These are phyloP conservation scores for Aythya fuligula DNA, from an alignment of 2,797 vertebrate genomes.

Conservation along the genomic window DNA sequence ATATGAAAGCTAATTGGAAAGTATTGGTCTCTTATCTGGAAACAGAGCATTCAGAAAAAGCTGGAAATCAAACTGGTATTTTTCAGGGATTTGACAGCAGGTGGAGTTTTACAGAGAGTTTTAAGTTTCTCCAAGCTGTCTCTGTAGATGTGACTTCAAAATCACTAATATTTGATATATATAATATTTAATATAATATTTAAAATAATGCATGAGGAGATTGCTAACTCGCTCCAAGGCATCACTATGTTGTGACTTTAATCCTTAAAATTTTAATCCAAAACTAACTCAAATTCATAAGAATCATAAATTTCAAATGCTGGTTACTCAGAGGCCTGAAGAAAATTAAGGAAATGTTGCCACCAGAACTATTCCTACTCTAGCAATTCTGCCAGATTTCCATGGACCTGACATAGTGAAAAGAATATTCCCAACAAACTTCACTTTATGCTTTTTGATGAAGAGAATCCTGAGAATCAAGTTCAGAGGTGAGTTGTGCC, in stretches of 20 bases:
- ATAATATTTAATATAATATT: too few relatives aligned
- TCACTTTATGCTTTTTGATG: not conserved
- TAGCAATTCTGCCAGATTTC: not conserved
- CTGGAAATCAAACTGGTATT: not conserved
- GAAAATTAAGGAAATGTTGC: not conserved
- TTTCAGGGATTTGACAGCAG: not conserved
- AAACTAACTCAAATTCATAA: not conserved
- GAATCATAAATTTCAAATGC: not conserved
- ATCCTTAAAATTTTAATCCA: not conserved
- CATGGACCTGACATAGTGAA: not conserved
- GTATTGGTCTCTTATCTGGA: not conserved
- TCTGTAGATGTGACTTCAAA: not conserved
- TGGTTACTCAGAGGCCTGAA: not conserved
- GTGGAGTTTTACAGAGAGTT: not conserved
- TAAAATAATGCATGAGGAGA: not conserved
- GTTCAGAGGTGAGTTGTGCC: not conserved
- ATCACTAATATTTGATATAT: not conserved
- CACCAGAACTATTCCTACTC: not conserved
- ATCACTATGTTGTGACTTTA: fast-evolving
- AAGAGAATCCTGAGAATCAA: not conserved
- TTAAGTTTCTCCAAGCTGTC: not conserved
- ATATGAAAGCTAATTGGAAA: not conserved
- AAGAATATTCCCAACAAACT: not conserved
- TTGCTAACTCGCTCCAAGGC: not conserved
- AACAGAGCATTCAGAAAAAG: not conserved